Evolutionary conservation across 2,888 invertebrate genomes (phyloP), one percentile per base, ranked within the genome.

Genomic region (Drosophila leonis): DNA sequence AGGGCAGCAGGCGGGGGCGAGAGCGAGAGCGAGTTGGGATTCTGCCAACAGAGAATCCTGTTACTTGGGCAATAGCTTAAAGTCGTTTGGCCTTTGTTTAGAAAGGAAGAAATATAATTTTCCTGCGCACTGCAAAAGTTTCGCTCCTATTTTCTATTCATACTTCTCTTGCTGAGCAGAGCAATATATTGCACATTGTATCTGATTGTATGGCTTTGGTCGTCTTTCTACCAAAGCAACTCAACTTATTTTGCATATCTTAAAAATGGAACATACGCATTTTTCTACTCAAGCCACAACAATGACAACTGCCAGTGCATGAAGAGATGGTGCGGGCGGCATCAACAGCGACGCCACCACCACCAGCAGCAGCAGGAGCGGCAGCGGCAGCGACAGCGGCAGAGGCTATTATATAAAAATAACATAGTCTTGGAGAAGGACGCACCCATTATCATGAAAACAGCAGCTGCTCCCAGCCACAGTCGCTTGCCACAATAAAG

Each of bases 211-310:
- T 63, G 52, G 57, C 60, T 37, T 37, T 55, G 35, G 20, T 37
- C n/a, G 9, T 44, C 44, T 49, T 37, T 42, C 48, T 59, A 37
- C 57, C 46, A 56, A 70, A 72, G 65, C 69, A 72, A 75, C 74
- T 87, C 80, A 80, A 82, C 82, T 80, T 82, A 76, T 76, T 83
- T 82, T 72, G 78, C 84, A 84, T 84, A 87, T 83, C 71, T 75
- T 82, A 57, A 71, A 73, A 82, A 82, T 74, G 65, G 60, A 78
- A 71, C 80, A 83, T 77, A 81, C 83, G 77, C 79, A 79, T 62
- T 73, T 65, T 69, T 71, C 37, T 37, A 35, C 57, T 68, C 18
- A 59, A 70, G 59, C 72, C 72, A 70, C 69, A 72, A 78, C 71
- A 81, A 78, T 78, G 60, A 62, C 55, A 75, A 72, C 37, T 62